These are phyloP conservation scores for Ispidina picta DNA, from an alignment of 2,797 vertebrate genomes.

Conservation along the genomic window DNA sequence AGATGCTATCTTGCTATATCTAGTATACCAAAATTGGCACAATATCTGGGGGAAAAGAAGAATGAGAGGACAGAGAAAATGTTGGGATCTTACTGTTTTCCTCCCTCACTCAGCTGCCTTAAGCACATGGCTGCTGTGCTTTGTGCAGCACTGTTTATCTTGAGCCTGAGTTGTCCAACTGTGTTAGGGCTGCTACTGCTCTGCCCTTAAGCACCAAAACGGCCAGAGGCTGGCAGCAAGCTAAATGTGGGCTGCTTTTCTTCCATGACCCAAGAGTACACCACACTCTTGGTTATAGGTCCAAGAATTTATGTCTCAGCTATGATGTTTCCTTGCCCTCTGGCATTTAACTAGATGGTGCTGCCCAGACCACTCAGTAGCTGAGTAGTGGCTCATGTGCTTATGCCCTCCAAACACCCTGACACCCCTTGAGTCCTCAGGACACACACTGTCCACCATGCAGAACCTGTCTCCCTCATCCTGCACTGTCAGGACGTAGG, in stretches of 20 bases:
- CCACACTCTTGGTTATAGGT: neutral
- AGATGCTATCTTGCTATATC: neutral
- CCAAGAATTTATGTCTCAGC: neutral
- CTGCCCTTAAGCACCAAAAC: neutral
- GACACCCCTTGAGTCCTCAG: neutral
- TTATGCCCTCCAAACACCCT: neutral
- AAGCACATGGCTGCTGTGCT: neutral
- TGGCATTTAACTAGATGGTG: neutral
- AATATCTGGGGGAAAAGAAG: neutral
- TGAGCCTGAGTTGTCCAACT: neutral
- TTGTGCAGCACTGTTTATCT: neutral
- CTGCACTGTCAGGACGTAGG: neutral
- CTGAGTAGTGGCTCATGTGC: neutral
- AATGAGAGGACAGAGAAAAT: neutral
- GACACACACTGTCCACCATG: neutral
- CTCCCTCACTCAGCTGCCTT: neutral
- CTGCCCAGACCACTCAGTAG: neutral
- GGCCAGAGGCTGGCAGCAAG: neutral
- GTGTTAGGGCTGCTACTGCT: neutral
- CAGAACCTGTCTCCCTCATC: neutral
- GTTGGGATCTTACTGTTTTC: neutral
- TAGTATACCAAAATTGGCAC: neutral
- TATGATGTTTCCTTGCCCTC: neutral
- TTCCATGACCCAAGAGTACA: fast-evolving
- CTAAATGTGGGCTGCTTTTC: neutral